A percentile compares a stretch with the other conserved stretches of the same genome.
phyloP scores from a whole-genome alignment of 53 echinoderm and acorn worm genomes.

The Apostichopus leukothele region DNA sequence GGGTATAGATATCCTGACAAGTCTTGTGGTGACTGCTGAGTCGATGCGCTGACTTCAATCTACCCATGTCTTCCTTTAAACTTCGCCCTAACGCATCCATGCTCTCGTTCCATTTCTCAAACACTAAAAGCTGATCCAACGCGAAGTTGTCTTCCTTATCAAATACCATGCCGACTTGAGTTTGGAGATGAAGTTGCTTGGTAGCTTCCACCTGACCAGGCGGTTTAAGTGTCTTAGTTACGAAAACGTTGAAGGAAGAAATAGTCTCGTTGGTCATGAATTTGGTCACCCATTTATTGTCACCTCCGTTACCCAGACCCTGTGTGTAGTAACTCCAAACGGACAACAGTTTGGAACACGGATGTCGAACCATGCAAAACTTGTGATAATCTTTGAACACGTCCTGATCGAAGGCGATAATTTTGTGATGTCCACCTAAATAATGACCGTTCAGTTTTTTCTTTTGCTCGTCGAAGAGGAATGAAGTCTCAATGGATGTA shows the following conservation, averaged over 20 bases:
- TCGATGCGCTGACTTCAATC: not conserved
- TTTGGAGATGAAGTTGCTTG: constrained; percentile 20
- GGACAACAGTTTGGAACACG: constrained; percentile 24
- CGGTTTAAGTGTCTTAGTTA: constrained; percentile 3
- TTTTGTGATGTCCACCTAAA: constrained; percentile 28
- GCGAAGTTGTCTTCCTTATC: not conserved
- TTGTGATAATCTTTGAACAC: not conserved
- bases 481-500: constrained; percentile 23
- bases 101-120: constrained; percentile 36
- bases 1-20: constrained; percentile 13
- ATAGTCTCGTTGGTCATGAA: not conserved
- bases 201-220: not conserved
- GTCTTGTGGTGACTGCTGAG: not conserved
- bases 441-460: not conserved
- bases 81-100: not conserved
- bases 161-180: constrained; percentile 29
- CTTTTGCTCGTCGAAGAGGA: not conserved
- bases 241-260: constrained; percentile 5
- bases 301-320: constrained; percentile 19
- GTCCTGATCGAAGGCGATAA: constrained; percentile 1
- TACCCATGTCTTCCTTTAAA: not conserved
- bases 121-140: constrained; percentile 23
- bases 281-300: not conserved
- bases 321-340: constrained; percentile 38
- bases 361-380: constrained; percentile 39